Base-by-base conservation (phyloP, 1,140 invertebrate genomes). In the Hesperophylax magnus region DNA sequence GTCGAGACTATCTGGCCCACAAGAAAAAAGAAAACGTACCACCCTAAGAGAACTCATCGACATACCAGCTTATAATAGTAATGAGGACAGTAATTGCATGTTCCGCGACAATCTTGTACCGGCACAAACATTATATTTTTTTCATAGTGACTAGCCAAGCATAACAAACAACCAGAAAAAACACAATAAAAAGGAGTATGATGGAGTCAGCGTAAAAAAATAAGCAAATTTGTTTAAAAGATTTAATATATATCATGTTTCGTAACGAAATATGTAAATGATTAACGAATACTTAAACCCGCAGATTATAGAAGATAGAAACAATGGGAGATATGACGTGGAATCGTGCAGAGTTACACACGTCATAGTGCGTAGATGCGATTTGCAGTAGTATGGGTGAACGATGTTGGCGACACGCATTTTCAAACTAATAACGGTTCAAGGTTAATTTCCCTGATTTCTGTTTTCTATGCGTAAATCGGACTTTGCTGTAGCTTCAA, bases 51-150 rank as follows among this genome's bases (percentile, higher is more conserved):
- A 63, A 65, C 75, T 47, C n/a, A 65, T 77, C 75, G 58, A 27
- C 69, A 60, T 61, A 54, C 63, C 60, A 60, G 77, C 24, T 54
- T 72, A 34, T 78, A 56, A 78, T 56, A 69, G 63, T 81, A 79
- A 78, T 75, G 81, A 79, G 67, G 69, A 79, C 77, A 82, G 27
- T 74, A 81, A 81, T 81, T 81, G 78, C 65, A 58, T 61, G 39
- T 77, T 77, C 61, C n/a, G 52, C 69, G 69, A 72, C 69, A 72
- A 72, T 72, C 20, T 54, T 54, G 8, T 11, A 15, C 20, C 69
- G 52, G 52, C 20, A 14, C 8, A 54, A 47, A 56, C 69, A 54
- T 17, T 11, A 72, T 27, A 15, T 72, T 72, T 72, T n/a, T 72
- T 72, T 72, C 69, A 54, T 27, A 15, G 52, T 31, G 69, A 52